phyloP scores from a whole-genome alignment of 2,797 vertebrate genomes.

The Valencia hispanica region DNA sequence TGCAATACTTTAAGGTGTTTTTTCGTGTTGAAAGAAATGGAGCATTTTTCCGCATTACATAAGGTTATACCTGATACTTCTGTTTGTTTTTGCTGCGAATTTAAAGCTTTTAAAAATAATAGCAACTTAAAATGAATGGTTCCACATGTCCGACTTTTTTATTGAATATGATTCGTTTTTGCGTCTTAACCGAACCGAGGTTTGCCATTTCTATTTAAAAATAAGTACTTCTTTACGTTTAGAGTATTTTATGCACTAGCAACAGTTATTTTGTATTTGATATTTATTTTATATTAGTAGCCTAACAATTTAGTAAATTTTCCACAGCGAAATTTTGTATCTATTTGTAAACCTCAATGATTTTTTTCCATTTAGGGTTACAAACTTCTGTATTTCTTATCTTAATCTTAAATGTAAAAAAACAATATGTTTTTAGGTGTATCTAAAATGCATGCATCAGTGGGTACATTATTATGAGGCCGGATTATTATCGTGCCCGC shows the following conservation, averaged over 20 bases:
- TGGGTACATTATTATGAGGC: background rate
- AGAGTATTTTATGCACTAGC: background rate
- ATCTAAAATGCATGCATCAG: slow-evolving; percentile 15
- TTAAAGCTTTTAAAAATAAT: background rate
- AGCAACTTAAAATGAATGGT: background rate
- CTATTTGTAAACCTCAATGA: background rate
- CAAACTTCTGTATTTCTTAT: background rate
- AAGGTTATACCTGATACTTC: background rate
- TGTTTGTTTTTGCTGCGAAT: background rate
- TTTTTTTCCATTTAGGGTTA: background rate
- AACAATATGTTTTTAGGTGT: slow-evolving; percentile 1
- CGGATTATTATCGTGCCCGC: background rate
- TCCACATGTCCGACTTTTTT: background rate
- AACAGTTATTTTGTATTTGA: background rate
- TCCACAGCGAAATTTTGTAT: background rate
- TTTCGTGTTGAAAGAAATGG: background rate
- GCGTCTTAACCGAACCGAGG: background rate
- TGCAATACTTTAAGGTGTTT: background rate
- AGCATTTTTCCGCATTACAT: background rate
- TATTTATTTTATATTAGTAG: no score
- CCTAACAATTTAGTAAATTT: background rate
- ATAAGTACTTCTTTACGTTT: background rate
- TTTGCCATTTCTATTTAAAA: background rate
- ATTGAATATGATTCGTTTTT: background rate
- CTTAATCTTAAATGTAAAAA: background rate